Evolutionary conservation across 2,113 vertebrate species (phyloP), one percentile per base, ranked within the genome.

Genomic region (Sapajus apella): DNA sequence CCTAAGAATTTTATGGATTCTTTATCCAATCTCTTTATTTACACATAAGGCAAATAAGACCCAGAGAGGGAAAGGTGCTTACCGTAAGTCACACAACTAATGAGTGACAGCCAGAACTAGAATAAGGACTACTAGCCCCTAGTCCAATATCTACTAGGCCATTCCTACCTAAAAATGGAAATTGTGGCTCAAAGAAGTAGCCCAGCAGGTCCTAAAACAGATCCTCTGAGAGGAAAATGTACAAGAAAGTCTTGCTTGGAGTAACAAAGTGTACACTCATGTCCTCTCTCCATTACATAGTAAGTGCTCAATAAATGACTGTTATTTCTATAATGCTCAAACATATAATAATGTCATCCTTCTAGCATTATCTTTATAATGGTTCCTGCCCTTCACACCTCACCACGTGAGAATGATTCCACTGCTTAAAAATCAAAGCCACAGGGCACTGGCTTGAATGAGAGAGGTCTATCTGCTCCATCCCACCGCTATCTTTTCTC

Each of bases 41-140:
- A 75, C 8, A 25, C 2, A 0, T 5, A 25, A 55, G 21, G 55
- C 12, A 80, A 23, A 20, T 10, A 40, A 80, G 58, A 55, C 16
- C n/a, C 93, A 95, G 58, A 97, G 52, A 93, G 35, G n/a, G 35
- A 80, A 88, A 76, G 40, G 30, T 37, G 12, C 18, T 20, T 90
- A 30, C 0, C 1, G 17, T 91, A 81, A 50, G 2, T 45, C 70
- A 50, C 79, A 84, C 9, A 50, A 50, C 47, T 82, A 1, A 55
- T 3, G 0, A 45, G 90, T 75, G 32, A 50, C 80, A n/a, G 0
- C 14, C 5, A 66, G 55, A 9, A 18, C 30, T 35, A 55, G 85
- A 85, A 93, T 21, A 30, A 91, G 37, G 47, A 52, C 61, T 92
- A 80, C 85, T 27, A 61, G 45, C 55, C 73, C 17, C 50, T 25